Conservation (phyloP, 2,113 vertebrate genomes). For the Charadrius vociferus region DNA sequence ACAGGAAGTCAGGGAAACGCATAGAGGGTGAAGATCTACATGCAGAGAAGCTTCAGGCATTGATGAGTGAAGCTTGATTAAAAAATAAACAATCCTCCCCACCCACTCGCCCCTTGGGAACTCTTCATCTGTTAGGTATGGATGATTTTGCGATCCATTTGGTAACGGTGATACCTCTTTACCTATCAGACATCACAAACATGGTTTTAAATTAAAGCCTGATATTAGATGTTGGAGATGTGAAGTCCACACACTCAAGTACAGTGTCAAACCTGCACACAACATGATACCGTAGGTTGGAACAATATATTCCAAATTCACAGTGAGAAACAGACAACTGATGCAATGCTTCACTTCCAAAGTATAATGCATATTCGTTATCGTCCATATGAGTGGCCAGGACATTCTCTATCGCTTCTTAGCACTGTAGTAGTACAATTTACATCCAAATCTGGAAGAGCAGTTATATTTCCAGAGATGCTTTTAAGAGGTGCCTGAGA, state of each 20-base stretch:
- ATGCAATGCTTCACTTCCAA: not conserved
- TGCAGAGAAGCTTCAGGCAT: not conserved
- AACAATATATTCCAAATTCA: not conserved
- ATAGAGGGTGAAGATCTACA: not conserved
- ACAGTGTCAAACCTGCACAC: not conserved
- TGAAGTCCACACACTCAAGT: not conserved
- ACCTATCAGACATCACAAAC: not conserved
- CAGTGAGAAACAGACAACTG: not conserved
- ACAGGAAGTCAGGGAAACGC: not conserved
- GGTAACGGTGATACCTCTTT: not conserved
- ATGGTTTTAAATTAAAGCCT: not conserved
- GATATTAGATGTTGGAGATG: not conserved
- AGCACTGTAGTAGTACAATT: not conserved
- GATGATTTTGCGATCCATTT: not conserved
- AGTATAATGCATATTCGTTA: not conserved
- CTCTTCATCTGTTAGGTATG: rapidly evolving
- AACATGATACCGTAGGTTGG: not conserved
- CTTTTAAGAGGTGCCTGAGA: not conserved
- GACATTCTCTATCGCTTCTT: not conserved
- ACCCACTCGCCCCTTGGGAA: not conserved
- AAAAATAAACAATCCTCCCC: not conserved
- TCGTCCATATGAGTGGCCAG: not conserved
- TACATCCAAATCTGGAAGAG: not conserved
- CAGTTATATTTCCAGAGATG: not conserved
- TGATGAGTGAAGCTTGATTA: not conserved